Base-by-base conservation (phyloP, 2,797 vertebrate species). In the Acanthurus lineatus region DNA sequence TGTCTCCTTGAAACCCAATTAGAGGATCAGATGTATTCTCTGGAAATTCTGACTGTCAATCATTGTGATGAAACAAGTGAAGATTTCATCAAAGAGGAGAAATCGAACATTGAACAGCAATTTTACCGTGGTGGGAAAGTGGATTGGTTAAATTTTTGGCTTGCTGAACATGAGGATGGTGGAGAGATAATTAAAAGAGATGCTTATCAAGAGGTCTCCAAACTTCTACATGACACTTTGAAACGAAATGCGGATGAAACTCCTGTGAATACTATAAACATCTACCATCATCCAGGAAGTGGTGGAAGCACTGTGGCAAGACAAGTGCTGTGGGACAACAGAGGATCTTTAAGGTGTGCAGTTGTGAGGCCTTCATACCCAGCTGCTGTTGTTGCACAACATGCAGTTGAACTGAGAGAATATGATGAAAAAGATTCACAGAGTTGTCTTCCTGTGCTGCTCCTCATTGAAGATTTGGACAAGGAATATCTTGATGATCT, bases 261-360 rank as follows among this genome's bases (percentile, higher is more conserved):
- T 58, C 84, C 93, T 0, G 92, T 96, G 15, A 86, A 80, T 19
- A 90, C 78, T 64, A 88, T 97, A 25, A 95, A 95, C 76, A 95
- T 97, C 89, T 96, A 93, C 86, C 96, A 97, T 88, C 96, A 97
- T 58, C 96, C 96, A 35, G 96, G 96, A 40, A 97, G 96, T 9
- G 96, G 96, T 47, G 96, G 96, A 58, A 97, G 96, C 84, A 97
- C 96, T 48, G 94, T 97, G 42, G 95, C 94, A 62, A 92, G 95
- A n/a, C 96, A 96, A 61, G 89, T 96, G 40, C 80, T 97, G 2
- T 97, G 96, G 96, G 95, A 95, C 77, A 93, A 86, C 12, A 94
- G 93, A 78, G 96, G 87, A 67, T 75, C 92, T 9, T 74, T 96
- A 5, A 92, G 96, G 66, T 97, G 96, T 89, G 96, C 90, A 0